Base-by-base conservation (phyloP, 1,140 invertebrate genomes). In the Drosophila yakuba region DNA sequence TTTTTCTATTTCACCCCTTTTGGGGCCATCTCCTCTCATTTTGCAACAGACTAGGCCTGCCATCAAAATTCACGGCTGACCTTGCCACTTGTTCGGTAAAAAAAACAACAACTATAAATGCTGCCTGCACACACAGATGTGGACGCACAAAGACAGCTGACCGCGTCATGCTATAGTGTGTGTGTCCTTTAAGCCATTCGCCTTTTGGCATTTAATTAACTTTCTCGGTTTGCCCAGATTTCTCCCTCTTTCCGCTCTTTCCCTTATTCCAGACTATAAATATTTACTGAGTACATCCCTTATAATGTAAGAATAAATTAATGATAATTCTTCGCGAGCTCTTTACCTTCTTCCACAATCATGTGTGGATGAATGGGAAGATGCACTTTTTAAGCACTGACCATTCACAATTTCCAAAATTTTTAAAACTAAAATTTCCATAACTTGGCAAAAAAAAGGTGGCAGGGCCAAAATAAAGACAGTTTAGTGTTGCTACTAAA, bases 131-230 rank as follows among this genome's bases (percentile, higher is more conserved):
- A 23, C 60, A 25, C 60, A 50, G 48, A 56, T 41, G 55, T 55
- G 12, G 32, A 38, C 20, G 36, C 48, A 62, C 60, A 62, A 14
- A 36, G 36, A 71, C 43, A 48, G 52, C 28, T 71, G 67, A 69
- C 67, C 50, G 67, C 62, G 39, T 39, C 54, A 23, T 55, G 66
- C 43, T 48, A 68, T 67, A 12, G 25, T 64, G 48, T 47, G 41
- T 55, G 61, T 36, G 41, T 56, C 17, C 62, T 57, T 66, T 52
- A 68, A 68, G 61, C 64, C 36, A 68, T 68, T 66, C 61, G 60
- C 64, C 64, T 68, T 52, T 68, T 66, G 64, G 64, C 64, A 68
- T 68, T 68, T 68, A 68, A 68, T 68, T 68, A 68, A 68, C 64
- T 66, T 68, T 68, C 64, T 68, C 48, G 47, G 47, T 44, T 68